phyloP scores from a whole-genome alignment of 2,113 vertebrate species.

The Macquaria ambigua region DNA sequence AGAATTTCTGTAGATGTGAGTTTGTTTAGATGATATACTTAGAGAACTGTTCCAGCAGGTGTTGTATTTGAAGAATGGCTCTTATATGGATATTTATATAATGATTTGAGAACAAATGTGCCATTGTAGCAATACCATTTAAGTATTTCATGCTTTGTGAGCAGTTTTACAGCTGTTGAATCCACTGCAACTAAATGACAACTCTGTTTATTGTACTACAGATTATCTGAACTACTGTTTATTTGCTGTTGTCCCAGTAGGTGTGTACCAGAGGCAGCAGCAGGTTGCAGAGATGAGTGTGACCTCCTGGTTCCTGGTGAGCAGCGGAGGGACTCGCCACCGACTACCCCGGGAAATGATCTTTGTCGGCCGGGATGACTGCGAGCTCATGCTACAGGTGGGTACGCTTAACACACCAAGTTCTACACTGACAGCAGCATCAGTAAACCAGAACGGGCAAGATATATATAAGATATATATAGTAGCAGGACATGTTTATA shows the following conservation, averaged over 20 bases:
- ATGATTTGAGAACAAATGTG: not conserved
- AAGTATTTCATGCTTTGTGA: not conserved
- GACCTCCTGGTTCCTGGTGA: constrained; percentile 99
- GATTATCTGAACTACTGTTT: not conserved
- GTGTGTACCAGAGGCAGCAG: constrained; percentile 50
- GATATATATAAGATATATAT: no score
- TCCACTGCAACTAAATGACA: not conserved
- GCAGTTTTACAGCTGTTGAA: not conserved
- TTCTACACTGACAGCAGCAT: not conserved
- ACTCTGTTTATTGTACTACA: not conserved
- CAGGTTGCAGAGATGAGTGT: constrained; percentile 92
- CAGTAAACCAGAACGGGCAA: not conserved
- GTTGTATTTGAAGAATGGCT: not conserved
- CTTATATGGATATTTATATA: not conserved
- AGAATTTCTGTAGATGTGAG: not conserved
- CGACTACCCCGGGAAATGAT: constrained; percentile 99
- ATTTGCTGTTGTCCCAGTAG: constrained; percentile 31
- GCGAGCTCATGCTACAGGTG: constrained; percentile 99
- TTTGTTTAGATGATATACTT: not conserved
- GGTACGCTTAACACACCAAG: constrained; percentile 36
- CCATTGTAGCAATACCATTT: not conserved
- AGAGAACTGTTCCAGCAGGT: not conserved
- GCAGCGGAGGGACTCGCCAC: constrained; percentile 97
- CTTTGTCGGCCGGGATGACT: constrained; percentile 99
- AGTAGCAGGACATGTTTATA: constrained; percentile 7